Percentiles rank a stretch among this genome's conserved stretches.
phyloP scores from a whole-genome alignment of 30 jellyfish, hydroid and myxozoan species.

The Clytia hemisphaerica region DNA sequence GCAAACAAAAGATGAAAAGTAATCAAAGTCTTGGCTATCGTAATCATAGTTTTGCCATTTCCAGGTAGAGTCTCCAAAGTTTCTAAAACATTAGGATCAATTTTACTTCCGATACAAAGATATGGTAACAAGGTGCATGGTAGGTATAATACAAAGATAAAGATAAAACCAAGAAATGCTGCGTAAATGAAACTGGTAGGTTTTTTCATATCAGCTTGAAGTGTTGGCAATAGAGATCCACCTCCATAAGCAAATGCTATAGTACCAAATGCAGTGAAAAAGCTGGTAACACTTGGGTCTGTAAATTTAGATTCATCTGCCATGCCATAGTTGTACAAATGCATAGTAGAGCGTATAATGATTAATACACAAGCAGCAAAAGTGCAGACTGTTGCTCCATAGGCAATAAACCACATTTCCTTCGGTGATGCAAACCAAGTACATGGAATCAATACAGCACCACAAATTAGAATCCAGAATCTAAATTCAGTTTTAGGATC shows the following conservation, averaged over 20 bases:
- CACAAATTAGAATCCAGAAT: constrained; percentile 15
- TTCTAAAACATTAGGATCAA: background rate
- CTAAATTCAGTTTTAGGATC: constrained; percentile 1
- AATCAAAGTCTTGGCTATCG: background rate
- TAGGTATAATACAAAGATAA: background rate
- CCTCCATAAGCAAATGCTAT: constrained; percentile 27
- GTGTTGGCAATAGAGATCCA: constrained; percentile 7
- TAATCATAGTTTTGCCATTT: background rate
- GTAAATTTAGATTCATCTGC: background rate
- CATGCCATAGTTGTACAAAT: background rate
- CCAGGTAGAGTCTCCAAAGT: background rate
- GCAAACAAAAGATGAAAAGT: constrained; percentile 22
- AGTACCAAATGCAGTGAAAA: constrained; percentile 27
- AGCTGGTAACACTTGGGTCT: background rate
- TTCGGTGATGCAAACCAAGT: constrained; percentile 15
- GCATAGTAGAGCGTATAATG: background rate
- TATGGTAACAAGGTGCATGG: constrained; percentile 4
- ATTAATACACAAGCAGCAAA: constrained; percentile 10
- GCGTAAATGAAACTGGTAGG: constrained; percentile 4
- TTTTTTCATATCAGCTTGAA: constrained; percentile 22
- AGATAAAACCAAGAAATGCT: constrained; percentile 4
- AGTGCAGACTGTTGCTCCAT: constrained; percentile 11
- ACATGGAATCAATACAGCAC: constrained; percentile 4
- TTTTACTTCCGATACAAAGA: background rate
- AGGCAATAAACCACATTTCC: constrained; percentile 14